These are phyloP conservation scores for Harpagoxenus sublaevis DNA, from an alignment of 2,888 invertebrate genomes.

Conservation along the genomic window DNA sequence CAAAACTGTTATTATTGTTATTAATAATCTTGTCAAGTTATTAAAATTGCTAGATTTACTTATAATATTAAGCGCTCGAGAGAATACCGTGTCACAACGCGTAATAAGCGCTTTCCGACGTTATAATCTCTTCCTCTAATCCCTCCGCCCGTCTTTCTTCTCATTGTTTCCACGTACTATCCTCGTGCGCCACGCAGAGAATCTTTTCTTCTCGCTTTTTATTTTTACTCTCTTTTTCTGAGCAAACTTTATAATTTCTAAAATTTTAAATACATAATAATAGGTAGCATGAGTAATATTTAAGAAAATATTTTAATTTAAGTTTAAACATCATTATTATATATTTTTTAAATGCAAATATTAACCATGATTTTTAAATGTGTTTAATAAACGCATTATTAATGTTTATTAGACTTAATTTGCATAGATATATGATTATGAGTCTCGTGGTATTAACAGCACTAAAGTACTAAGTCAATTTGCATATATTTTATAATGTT, in stretches of 20 bases:
- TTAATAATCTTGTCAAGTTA: conserved; percentile 38
- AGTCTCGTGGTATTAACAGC: background rate
- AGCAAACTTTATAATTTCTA: conserved; percentile 22
- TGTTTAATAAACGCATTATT: background rate
- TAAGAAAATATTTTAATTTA: conserved; percentile 1
- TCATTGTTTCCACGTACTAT: conserved; percentile 17
- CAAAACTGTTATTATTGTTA: conserved; percentile 8
- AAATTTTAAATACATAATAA: conserved; percentile 5
- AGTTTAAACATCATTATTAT: background rate
- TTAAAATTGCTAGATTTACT: conserved; percentile 39
- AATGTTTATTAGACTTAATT: background rate
- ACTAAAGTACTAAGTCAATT: background rate
- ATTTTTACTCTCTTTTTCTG: background rate
- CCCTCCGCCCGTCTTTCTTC: conserved; percentile 34
- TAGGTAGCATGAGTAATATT: background rate
- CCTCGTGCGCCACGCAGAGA: background rate
- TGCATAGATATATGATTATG: background rate
- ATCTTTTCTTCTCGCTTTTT: conserved; percentile 20
- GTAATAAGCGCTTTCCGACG: conserved; percentile 48
- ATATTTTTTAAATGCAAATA: background rate
- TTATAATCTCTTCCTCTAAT: conserved; percentile 44
- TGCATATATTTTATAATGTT: conserved; percentile 10
- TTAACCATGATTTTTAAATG: background rate
- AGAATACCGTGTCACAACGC: conserved; percentile 26
- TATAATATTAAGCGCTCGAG: conserved; percentile 36